phyloP scores from a whole-genome alignment of 2,888 invertebrate genomes.

The Ptychoptera albimana region DNA sequence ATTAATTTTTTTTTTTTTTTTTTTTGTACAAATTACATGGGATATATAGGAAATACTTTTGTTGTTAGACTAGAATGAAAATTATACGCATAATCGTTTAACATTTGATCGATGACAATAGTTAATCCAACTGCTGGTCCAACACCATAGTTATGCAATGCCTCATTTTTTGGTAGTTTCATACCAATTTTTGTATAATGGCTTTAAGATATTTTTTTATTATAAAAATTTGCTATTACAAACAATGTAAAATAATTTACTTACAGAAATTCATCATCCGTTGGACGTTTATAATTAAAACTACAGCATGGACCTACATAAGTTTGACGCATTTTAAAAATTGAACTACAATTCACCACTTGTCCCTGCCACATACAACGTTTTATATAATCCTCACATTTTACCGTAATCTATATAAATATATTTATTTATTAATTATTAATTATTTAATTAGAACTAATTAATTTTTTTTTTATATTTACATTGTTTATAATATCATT shows the following conservation, averaged over 20 bases:
- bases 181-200: neutral
- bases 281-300: conserved; percentile 22
- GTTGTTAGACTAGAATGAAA: no score
- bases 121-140: no score
- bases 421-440: no score
- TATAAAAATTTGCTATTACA: conserved; percentile 19
- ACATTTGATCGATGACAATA: no score
- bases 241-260: neutral
- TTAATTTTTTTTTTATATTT: neutral
- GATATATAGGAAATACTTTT: no score
- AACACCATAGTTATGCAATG: neutral
- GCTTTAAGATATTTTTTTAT: conserved; percentile 21
- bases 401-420: conserved; percentile 16
- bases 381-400: conserved; percentile 13
- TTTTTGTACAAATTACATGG: no score
- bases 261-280: conserved; percentile 17
- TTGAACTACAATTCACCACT: conserved; percentile 15
- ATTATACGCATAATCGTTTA: no score
- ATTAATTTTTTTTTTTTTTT: neutral
- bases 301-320: conserved; percentile 24
- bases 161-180: neutral
- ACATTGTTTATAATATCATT: conserved; percentile 16
- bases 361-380: conserved; percentile 18
- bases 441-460: neutral
- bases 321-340: conserved; percentile 19